These are phyloP conservation scores for Xylota sylvarum DNA, from an alignment of 2,888 invertebrate genomes.

Conservation along the genomic window DNA sequence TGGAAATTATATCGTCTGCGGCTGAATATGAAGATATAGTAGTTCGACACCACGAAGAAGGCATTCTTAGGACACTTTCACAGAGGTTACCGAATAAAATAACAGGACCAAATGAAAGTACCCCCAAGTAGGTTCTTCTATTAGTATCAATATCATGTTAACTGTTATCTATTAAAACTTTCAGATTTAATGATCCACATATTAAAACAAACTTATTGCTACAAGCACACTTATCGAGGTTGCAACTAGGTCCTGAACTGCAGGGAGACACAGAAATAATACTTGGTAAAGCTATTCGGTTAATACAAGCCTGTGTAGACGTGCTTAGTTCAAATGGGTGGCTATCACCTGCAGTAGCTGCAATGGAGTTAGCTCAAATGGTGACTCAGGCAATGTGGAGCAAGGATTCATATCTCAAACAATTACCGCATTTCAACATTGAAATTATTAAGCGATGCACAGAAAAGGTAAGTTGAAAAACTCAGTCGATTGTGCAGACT, in stretches of 20 bases:
- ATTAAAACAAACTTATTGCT: slow-evolving; percentile 97
- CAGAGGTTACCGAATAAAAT: slow-evolving; percentile 88
- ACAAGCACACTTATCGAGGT: slow-evolving; percentile 97
- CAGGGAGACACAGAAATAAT: slow-evolving; percentile 98
- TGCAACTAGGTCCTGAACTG: slow-evolving; percentile 97
- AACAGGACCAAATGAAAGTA: slow-evolving; percentile 86
- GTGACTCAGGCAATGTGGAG: slow-evolving; percentile 99
- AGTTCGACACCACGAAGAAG: slow-evolving; percentile 97
- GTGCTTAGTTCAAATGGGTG: slow-evolving; percentile 98
- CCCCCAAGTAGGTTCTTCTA: slow-evolving; percentile 88
- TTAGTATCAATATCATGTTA: not conserved
- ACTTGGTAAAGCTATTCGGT: slow-evolving; percentile 91
- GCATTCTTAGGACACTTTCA: slow-evolving; percentile 88
- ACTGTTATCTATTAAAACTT: slow-evolving; percentile 29
- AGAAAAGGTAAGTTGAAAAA: slow-evolving; percentile 87
- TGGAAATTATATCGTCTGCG: slow-evolving; percentile 99
- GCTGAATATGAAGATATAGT: slow-evolving; percentile 98
- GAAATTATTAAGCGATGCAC: slow-evolving; percentile 96
- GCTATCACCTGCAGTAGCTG: slow-evolving; percentile 98
- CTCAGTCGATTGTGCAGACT: not conserved
- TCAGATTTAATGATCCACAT: slow-evolving; percentile 97
- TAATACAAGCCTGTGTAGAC: slow-evolving; percentile 98
- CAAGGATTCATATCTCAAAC: slow-evolving; percentile 98
- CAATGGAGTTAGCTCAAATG: slow-evolving; percentile 99
- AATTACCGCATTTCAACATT: slow-evolving; percentile 96